phyloP scores from a whole-genome alignment of 2,113 vertebrate genomes.

The Carlito syrichta region DNA sequence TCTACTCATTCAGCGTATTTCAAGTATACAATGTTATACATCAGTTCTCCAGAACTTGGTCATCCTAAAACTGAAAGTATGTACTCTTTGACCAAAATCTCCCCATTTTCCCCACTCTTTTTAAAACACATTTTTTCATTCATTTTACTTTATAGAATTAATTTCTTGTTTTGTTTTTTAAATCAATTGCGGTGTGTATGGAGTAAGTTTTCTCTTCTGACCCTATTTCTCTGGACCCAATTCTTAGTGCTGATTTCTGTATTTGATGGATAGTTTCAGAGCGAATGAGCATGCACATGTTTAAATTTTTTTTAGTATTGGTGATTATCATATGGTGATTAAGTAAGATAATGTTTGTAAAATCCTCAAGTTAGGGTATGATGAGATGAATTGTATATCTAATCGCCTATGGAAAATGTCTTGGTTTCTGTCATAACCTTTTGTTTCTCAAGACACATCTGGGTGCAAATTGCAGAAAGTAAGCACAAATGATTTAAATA shows the following conservation, averaged over 20 bases:
- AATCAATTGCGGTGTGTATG: too few relatives aligned
- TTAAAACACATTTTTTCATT: too few relatives aligned
- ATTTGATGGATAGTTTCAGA: background rate
- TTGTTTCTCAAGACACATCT: background rate
- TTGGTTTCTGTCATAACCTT: background rate
- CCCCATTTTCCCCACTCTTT: too few relatives aligned
- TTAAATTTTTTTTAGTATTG: background rate
- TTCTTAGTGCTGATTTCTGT: background rate
- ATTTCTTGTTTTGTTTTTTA: background rate
- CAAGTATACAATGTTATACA: background rate
- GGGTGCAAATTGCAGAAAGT: background rate
- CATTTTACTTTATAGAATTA: background rate
- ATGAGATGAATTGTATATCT: background rate
- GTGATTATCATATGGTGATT: background rate
- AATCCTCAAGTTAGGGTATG: background rate
- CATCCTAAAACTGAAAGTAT: background rate
- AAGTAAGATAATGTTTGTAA: background rate
- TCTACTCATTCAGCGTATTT: background rate
- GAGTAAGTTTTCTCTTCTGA: background rate
- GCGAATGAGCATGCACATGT: background rate
- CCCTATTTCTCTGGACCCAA: background rate
- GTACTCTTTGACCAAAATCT: background rate
- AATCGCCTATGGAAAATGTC: background rate
- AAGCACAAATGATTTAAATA: background rate
- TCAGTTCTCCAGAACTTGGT: background rate